A percentile compares a stretch with the other conserved stretches of the same genome.
Conservation (phyloP, 2,113 vertebrate genomes). For the Nothobranchius kuhntae region DNA sequence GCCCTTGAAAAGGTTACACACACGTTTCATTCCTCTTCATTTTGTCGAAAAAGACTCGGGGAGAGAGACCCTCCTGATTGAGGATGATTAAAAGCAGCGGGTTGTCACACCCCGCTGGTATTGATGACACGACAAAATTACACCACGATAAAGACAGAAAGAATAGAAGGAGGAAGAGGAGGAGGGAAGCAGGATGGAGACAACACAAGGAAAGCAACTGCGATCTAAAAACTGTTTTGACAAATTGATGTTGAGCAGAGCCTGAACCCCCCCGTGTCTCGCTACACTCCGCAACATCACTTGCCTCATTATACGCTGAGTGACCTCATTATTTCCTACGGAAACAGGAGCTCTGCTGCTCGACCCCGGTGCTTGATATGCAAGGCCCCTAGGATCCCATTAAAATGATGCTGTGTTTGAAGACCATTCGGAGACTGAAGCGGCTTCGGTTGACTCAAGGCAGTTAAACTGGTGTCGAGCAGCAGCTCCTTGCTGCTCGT, state of each 20-base stretch:
- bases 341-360: slow-evolving; percentile 60
- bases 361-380: slow-evolving; percentile 60
- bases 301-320: slow-evolving; percentile 62
- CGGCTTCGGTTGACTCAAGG: slow-evolving; percentile 53
- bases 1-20: slow-evolving; percentile 77
- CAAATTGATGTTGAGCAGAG: slow-evolving; percentile 57
- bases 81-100: slow-evolving; percentile 77
- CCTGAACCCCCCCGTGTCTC: slow-evolving; percentile 49
- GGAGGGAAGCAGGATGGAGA: background rate
- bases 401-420: slow-evolving; percentile 58
- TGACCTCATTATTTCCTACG: slow-evolving; percentile 72
- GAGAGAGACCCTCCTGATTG: slow-evolving; percentile 68
- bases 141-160: slow-evolving; percentile 58
- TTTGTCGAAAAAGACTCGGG: slow-evolving; percentile 40
- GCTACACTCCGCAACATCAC: slow-evolving; percentile 39
- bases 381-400: slow-evolving; percentile 62
- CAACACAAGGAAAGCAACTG: slow-evolving; percentile 23
- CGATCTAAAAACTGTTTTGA: slow-evolving; percentile 46
- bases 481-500: slow-evolving; percentile 45
- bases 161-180: slow-evolving; percentile 26
- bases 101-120: slow-evolving; percentile 66
- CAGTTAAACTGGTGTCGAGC: slow-evolving; percentile 57
- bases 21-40: slow-evolving; percentile 74
- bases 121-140: slow-evolving; percentile 72
- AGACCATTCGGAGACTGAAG: slow-evolving; percentile 57